Evolutionary conservation across 2,113 vertebrate genomes (phyloP).

Genomic region (Clarias magur): DNA sequence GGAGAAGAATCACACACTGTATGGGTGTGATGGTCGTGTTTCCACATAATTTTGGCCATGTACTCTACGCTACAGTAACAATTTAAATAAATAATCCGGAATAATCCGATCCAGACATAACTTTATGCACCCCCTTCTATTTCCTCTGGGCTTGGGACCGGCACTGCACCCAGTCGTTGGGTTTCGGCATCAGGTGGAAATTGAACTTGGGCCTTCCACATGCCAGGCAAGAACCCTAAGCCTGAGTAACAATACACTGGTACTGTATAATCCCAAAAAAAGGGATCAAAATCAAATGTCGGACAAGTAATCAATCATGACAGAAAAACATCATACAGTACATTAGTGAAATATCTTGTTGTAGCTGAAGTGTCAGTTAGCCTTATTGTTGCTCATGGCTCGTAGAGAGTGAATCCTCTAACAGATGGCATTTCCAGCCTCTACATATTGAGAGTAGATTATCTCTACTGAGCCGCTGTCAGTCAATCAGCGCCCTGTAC

Average conservation of each 20-base stretch:
- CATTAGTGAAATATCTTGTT: not conserved
- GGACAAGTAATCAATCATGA: not conserved
- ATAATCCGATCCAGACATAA: too few species aligned
- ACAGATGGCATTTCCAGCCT: constrained; percentile 76
- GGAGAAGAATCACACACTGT: not conserved
- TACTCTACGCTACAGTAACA: too few species aligned
- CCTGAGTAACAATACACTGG: too few species aligned
- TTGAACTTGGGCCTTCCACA: too few species aligned
- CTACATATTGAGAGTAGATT: constrained; percentile 75
- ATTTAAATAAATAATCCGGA: too few species aligned
- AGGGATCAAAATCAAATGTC: not conserved
- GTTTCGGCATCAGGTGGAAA: too few species aligned
- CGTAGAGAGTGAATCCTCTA: constrained; percentile 52
- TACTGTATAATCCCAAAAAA: too few species aligned
- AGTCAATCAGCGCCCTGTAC: constrained; percentile 54
- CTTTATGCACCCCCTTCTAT: too few species aligned
- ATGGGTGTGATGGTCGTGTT: not conserved
- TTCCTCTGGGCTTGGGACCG: too few species aligned
- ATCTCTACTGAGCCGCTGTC: constrained; percentile 73
- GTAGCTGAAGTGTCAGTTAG: not conserved
- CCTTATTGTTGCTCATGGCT: not conserved
- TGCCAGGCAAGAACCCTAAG: too few species aligned
- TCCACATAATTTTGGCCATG: not conserved
- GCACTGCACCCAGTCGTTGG: too few species aligned
- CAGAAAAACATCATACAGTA: not conserved